These are phyloP conservation scores for Pelecanus crispus DNA, from an alignment of 2,113 vertebrate species.

Conservation along the genomic window DNA sequence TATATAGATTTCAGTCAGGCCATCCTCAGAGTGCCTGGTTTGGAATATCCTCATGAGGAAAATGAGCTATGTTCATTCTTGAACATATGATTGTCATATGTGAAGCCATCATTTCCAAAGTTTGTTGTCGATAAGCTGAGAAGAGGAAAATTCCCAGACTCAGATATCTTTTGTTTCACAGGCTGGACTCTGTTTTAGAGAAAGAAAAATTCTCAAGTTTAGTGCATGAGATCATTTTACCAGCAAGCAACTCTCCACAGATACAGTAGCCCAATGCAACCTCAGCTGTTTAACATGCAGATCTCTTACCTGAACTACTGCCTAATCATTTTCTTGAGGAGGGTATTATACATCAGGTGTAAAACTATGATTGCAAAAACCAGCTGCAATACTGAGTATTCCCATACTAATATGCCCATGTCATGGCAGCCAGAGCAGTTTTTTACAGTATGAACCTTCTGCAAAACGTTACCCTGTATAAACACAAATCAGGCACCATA, in stretches of 20 bases:
- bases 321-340: neutral
- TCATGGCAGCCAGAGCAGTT: neutral
- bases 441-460: neutral
- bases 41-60: neutral
- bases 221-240: neutral
- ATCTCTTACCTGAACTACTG: neutral
- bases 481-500: neutral
- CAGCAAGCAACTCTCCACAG: neutral
- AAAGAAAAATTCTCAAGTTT: neutral
- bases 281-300: neutral
- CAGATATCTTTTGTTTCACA: neutral
- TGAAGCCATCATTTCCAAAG: neutral
- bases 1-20: neutral
- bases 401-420: neutral
- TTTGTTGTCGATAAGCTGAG: neutral
- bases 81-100: neutral
- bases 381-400: neutral
- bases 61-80: neutral
- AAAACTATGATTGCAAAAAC: neutral
- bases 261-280: neutral
- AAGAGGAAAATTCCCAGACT: neutral
- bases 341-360: neutral
- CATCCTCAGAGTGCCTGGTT: neutral
- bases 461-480: neutral
- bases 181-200: neutral